Percentiles rank a stretch among this genome's conserved stretches.
Conservation (phyloP, 2,888 invertebrate species). For the Pharmacophagus antenor region DNA sequence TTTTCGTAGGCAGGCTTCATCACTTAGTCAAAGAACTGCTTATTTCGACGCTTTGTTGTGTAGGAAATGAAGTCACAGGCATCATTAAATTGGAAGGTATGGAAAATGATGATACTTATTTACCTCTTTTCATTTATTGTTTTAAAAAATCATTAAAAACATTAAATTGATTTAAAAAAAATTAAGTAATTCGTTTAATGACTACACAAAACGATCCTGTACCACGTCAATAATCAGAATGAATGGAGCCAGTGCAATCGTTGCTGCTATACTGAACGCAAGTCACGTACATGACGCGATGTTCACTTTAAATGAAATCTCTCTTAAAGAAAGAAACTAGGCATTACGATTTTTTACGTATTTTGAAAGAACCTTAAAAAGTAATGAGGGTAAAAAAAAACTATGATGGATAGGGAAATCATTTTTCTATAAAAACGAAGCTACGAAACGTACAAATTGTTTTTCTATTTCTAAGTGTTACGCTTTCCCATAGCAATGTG, state of each 20-base stretch:
- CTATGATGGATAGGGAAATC: too few species aligned
- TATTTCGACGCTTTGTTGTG: too few species aligned
- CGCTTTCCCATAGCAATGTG: too few species aligned
- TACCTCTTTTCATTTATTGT: background rate
- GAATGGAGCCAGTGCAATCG: constrained; percentile 21
- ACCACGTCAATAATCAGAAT: constrained; percentile 8
- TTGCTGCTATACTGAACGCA: constrained; percentile 18
- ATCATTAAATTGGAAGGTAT: too few species aligned
- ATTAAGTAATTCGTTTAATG: background rate
- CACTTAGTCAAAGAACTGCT: too few species aligned
- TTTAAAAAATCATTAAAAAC: background rate
- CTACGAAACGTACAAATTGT: too few species aligned
- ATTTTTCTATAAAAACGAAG: too few species aligned
- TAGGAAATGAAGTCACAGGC: too few species aligned
- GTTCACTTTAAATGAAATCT: constrained; percentile 16
- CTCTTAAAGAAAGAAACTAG: constrained; percentile 5
- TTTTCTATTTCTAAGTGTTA: too few species aligned
- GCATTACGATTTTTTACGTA: constrained; percentile 1
- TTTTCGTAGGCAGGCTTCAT: too few species aligned
- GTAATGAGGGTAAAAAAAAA: too few species aligned
- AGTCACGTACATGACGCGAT: constrained; percentile 24
- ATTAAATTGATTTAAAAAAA: background rate
- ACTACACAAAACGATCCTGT: constrained; percentile 11
- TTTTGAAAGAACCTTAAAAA: background rate
- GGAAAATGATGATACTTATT: too few species aligned